A percentile compares a stretch with the other conserved stretches of the same genome.
Evolutionary conservation across 2,888 invertebrate genomes (phyloP).

Genomic region (Lepidocyrtoides sp.): DNA sequence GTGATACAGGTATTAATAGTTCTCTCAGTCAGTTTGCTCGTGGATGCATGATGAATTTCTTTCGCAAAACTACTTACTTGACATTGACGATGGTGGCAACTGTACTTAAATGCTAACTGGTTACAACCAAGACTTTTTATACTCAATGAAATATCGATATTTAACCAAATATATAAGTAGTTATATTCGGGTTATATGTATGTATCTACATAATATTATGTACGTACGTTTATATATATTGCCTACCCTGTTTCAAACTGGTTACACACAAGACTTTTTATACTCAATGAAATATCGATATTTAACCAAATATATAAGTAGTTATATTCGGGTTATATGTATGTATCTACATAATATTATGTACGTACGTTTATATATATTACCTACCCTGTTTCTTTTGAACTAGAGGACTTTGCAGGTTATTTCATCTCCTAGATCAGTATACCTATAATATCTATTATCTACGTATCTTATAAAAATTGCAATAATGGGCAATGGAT

Average conservation of each 20-base stretch:
- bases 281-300: conserved; percentile 55
- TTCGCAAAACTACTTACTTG: background rate
- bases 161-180: conserved; percentile 10
- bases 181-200: no score
- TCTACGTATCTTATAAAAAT: no score
- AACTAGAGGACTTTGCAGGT: no score
- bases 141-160: conserved; percentile 51
- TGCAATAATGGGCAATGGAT: background rate
- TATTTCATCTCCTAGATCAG: no score
- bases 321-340: no score
- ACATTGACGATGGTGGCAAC: conserved; percentile 45
- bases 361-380: no score
- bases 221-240: no score
- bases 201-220: no score
- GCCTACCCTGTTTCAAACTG: no score
- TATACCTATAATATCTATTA: no score
- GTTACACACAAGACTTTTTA: conserved; percentile 26
- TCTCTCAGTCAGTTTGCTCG: background rate
- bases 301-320: conserved; percentile 1
- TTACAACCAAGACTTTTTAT: conserved; percentile 25
- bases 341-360: no score
- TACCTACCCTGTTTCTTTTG: no score
- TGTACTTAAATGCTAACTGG: conserved; percentile 52
- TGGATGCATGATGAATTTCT: conserved; percentile 36
- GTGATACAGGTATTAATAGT: conserved; percentile 52